Evolutionary conservation across 2,888 invertebrate species (phyloP).

Genomic region (Bedellia somnulentella): DNA sequence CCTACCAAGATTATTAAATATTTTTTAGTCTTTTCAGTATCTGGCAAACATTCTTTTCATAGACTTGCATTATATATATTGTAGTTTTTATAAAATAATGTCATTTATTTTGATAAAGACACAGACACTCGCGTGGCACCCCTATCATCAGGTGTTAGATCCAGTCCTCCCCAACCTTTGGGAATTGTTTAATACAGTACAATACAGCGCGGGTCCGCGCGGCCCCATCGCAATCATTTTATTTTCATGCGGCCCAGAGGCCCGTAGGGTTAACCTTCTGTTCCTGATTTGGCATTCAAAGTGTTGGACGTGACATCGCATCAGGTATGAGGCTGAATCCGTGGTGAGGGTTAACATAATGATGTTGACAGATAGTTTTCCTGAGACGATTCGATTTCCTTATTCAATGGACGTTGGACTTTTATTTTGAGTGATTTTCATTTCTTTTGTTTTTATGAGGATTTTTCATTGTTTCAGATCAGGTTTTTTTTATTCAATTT

Average conservation of each 20-base stretch:
- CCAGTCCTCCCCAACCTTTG: slow-evolving; percentile 23
- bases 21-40: no score
- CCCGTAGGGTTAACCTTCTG: slow-evolving; percentile 51
- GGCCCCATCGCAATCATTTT: slow-evolving; percentile 55
- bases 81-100: no score
- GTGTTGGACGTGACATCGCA: slow-evolving; percentile 38
- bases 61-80: no score
- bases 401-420: slow-evolving; percentile 24
- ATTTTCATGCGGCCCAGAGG: slow-evolving; percentile 49
- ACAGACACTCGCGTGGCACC: no score
- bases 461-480: neutral
- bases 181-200: slow-evolving; percentile 52
- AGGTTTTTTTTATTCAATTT: neutral
- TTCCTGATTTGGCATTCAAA: slow-evolving; percentile 51
- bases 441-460: neutral
- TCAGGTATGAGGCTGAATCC: slow-evolving; percentile 32
- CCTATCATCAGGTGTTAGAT: slow-evolving; percentile 51
- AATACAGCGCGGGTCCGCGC: slow-evolving; percentile 9
- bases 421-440: slow-evolving; percentile 11
- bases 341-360: slow-evolving; percentile 38
- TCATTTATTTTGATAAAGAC: no score
- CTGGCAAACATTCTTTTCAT: no score
- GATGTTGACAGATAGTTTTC: slow-evolving; percentile 39
- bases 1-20: no score
- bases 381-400: neutral